Evolutionary conservation across 1,140 invertebrate species (phyloP), one percentile per base, ranked within the genome.

Genomic region (Orius insidiosus): DNA sequence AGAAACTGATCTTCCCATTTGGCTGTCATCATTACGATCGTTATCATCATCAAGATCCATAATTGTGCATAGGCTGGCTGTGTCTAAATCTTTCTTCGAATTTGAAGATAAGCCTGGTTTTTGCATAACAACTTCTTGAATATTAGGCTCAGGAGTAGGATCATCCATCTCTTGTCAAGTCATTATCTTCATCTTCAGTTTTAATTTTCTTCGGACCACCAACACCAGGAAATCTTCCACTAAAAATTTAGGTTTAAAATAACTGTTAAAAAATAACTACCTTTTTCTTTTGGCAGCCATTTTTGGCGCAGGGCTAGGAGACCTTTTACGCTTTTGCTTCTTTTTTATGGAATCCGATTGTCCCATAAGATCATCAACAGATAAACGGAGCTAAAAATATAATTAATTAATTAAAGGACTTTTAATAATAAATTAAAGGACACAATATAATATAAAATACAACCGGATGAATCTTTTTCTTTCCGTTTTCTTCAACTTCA

Each of bases 81-180:
- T n/a, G n/a, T 85, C 80, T 58, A 67, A 75, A 54, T 82, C 79
- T 55, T 80, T 78, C 51, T 76, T 76, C 47, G 59, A 66, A 32
- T 43, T 43, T 30, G 16, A 18, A 5, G 41, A 36, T 5, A 32
- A 48, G 54, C 56, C 54, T 37, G 53, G 54, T 47, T 59, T 59
- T 8, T 77, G 68, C 33, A 81, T 62, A 46, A 73, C 71, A 0
- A 89, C 81, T 66, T 88, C 85, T 45, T 80, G 74, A 10, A 88
- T 72, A 54, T 80, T 82, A 0, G 83, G 79, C 60, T 81, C 79
- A 4, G 77, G 68, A 2, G 69, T 68, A 7, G 79, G 79, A 57
- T 83, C 78, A 33, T 80, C 78, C 74, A 90, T 80, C 54, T 89
- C 85, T 56, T 83, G 86, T 89, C 4, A 86, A 65, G 68, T 92